These are phyloP conservation scores for Tychaedon coryphoeus DNA, from an alignment of 2,113 vertebrate species.

Conservation along the genomic window DNA sequence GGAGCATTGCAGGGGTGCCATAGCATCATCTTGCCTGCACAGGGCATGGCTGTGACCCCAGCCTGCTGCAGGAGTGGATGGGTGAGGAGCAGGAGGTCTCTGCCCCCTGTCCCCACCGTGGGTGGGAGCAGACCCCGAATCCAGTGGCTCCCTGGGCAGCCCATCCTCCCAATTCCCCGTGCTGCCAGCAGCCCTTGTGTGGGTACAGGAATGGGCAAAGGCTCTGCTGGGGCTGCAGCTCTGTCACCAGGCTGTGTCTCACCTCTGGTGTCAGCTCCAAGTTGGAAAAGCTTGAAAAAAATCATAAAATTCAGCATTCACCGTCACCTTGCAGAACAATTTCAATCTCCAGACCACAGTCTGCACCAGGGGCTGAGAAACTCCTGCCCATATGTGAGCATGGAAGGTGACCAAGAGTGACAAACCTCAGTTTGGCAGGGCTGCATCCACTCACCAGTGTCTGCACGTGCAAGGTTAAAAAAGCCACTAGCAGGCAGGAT, in stretches of 20 bases:
- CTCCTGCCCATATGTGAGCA: neutral
- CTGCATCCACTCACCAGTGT: neutral
- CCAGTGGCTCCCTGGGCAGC: neutral
- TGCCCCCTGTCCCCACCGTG: fast-evolving
- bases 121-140: neutral
- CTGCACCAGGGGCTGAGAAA: neutral
- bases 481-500: fast-evolving
- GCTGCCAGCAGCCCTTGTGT: neutral
- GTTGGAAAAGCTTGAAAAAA: neutral
- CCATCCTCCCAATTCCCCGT: fast-evolving
- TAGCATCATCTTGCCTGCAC: neutral
- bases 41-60: neutral
- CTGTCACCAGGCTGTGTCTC: neutral
- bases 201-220: fast-evolving
- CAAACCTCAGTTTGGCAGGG: neutral
- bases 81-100: neutral
- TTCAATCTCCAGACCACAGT: neutral
- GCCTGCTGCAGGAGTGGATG: neutral
- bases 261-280: fast-evolving
- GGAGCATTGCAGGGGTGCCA: fast-evolving
- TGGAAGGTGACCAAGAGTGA: neutral
- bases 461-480: neutral
- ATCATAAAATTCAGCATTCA: neutral
- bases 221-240: neutral
- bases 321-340: neutral